phyloP scores from a whole-genome alignment of 2,797 vertebrate species.

The Hoplostethus atlanticus region DNA sequence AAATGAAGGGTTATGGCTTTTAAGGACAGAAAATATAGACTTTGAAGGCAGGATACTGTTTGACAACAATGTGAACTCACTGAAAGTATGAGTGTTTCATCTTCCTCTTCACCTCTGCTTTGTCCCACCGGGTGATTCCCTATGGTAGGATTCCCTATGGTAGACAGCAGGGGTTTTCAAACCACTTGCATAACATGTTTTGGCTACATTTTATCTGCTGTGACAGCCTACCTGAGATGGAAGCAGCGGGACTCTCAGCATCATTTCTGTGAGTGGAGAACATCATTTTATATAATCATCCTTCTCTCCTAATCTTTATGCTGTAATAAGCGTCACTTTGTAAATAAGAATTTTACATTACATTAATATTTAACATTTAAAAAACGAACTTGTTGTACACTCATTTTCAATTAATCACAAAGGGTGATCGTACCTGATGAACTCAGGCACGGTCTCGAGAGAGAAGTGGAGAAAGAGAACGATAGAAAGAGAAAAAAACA shows the following conservation, averaged over 20 bases:
- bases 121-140: neutral
- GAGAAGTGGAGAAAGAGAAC: neutral
- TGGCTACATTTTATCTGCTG: neutral
- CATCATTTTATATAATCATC: neutral
- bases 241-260: neutral
- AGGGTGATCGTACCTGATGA: constrained; percentile 38
- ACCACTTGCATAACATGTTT: neutral
- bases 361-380: neutral
- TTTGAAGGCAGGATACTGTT: neutral
- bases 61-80: constrained; percentile 52
- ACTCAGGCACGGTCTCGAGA: neutral
- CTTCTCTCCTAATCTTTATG: neutral
- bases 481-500: neutral
- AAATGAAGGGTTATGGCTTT: too few species aligned
- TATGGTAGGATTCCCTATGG: constrained; percentile 40
- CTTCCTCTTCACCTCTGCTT: neutral
- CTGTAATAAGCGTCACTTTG: neutral
- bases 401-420: neutral
- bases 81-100: constrained; percentile 18
- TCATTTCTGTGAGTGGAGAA: constrained; percentile 39
- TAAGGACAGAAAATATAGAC: too few species aligned
- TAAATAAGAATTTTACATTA: neutral
- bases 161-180: neutral
- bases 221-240: constrained; percentile 39
- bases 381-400: too few species aligned